Percentiles rank a stretch among this genome's conserved stretches.
Conservation (phyloP, 1,140 invertebrate species). For the Tribolium madens region DNA sequence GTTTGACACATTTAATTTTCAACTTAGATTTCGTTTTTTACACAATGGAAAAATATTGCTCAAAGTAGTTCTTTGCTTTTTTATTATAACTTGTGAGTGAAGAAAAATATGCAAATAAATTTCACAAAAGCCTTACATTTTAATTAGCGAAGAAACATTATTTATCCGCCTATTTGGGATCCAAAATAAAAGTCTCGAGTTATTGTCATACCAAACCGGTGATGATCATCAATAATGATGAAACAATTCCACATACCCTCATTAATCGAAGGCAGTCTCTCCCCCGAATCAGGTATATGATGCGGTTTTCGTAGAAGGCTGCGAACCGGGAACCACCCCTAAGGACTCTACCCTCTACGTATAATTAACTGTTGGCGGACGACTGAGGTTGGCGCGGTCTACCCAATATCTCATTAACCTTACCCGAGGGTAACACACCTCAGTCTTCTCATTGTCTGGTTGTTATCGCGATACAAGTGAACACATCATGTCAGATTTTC, state of each 20-base stretch:
- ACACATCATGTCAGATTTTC: constrained; percentile 32
- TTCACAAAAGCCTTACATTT: neutral
- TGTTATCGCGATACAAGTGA: constrained; percentile 50
- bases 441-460: constrained; percentile 44
- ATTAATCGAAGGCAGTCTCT: neutral
- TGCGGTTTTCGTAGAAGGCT: constrained; percentile 13
- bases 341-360: constrained; percentile 50
- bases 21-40: neutral
- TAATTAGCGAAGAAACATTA: neutral
- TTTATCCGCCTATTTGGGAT: neutral
- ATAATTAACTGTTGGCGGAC: constrained; percentile 53
- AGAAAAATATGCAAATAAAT: neutral
- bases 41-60: neutral
- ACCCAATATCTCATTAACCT: constrained; percentile 38
- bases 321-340: constrained; percentile 43
- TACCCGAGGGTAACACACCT: constrained; percentile 50
- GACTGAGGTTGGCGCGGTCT: constrained; percentile 35
- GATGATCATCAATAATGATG: neutral
- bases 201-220: neutral
- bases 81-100: neutral
- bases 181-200: neutral
- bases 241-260: neutral
- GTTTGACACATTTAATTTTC: too few species aligned
- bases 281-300: constrained; percentile 21
- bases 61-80: too few species aligned